Evolutionary conservation across 2,888 invertebrate species (phyloP), one percentile per base, ranked within the genome.

Genomic region (Euplexia lucipara): DNA sequence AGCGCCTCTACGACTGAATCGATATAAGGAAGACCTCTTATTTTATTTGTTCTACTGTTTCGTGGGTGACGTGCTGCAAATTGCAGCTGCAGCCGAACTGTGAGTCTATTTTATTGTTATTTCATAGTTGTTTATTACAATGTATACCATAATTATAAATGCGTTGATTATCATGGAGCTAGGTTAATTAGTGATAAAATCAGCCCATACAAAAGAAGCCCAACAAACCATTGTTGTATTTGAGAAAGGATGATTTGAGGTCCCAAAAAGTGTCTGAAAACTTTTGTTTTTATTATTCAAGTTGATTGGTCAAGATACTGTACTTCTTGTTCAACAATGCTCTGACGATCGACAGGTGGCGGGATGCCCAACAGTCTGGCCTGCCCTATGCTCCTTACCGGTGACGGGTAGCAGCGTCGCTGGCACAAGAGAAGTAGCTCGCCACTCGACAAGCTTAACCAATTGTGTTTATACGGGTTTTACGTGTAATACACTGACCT

Each of bases 31-130:
- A 95, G 99, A 99, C 95, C 97, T 99, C 90, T 96, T 99, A 86
- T 99, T 99, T 96, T 99, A 99, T 96, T 97, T 99, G 96, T 99
- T 99, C 96, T 99, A 99, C 96, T 99, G 99, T 96, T 99, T 99
- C 95, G 98, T 99, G 90, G 99, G 99, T 86, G 99, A 99, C 96
- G 97, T 99, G 86, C 97, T 99, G 96, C 99, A 99, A 96, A 96
- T 99, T 87, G 99, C 99, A 89, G 99, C 99, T 82, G 99, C 99
- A 86, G 97, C 97, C 78, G 99, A 99, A 97, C 96, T 99, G 99
- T 99, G 96, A 97, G 97, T 97, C 20, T 14, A 32, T 32, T 9
- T 41, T 34, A 54, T 44, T 69, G 14, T 30, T 48, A 20, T 66
- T 20, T 44, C 12, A 41, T 51, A 72, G 18, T 26, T 69, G 12